Conservation (phyloP, 2,888 invertebrate species). For the Drosophila lutescens region DNA sequence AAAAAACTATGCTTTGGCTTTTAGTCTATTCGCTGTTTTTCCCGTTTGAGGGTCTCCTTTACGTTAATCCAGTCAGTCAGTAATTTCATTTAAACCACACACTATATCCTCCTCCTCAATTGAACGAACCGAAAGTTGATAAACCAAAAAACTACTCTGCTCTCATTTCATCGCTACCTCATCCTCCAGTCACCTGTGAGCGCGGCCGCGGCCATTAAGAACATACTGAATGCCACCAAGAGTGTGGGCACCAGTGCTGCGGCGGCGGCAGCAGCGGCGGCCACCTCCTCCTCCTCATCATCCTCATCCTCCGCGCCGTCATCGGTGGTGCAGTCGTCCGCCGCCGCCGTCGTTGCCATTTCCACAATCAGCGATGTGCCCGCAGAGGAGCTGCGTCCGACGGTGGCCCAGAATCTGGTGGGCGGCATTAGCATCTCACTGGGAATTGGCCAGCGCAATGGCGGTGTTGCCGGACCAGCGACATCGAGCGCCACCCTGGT, state of each 20-base stretch:
- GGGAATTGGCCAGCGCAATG: slow-evolving; percentile 75
- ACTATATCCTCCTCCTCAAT: slow-evolving; percentile 15
- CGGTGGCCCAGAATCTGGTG: slow-evolving; percentile 78
- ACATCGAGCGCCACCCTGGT: slow-evolving; percentile 29
- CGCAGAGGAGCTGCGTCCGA: slow-evolving; percentile 44
- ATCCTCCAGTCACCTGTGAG: slow-evolving; percentile 79
- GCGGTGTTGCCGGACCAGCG: slow-evolving; percentile 20
- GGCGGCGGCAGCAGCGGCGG: slow-evolving; percentile 42
- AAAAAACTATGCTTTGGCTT: too few species aligned
- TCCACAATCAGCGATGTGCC: slow-evolving; percentile 20
- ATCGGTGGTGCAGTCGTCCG: slow-evolving; percentile 3
- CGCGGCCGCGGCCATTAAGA: slow-evolving; percentile 82
- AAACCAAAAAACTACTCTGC: slow-evolving; percentile 62
- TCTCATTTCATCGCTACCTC: slow-evolving; percentile 69
- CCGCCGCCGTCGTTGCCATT: slow-evolving; percentile 1
- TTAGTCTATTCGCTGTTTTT: too few species aligned
- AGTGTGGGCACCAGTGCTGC: slow-evolving; percentile 72
- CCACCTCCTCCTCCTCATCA: slow-evolving; percentile 33
- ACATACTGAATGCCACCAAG: slow-evolving; percentile 81
- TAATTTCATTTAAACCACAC: background rate
- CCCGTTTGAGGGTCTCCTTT: too few species aligned
- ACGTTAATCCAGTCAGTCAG: slow-evolving; percentile 1
- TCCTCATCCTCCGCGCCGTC: slow-evolving; percentile 21
- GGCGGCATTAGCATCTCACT: slow-evolving; percentile 80
- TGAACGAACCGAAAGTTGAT: slow-evolving; percentile 21